A percentile compares a stretch with the other conserved stretches of the same genome.
phyloP scores from a whole-genome alignment of 2,888 invertebrate genomes.

The Protodeltote pygarga region DNA sequence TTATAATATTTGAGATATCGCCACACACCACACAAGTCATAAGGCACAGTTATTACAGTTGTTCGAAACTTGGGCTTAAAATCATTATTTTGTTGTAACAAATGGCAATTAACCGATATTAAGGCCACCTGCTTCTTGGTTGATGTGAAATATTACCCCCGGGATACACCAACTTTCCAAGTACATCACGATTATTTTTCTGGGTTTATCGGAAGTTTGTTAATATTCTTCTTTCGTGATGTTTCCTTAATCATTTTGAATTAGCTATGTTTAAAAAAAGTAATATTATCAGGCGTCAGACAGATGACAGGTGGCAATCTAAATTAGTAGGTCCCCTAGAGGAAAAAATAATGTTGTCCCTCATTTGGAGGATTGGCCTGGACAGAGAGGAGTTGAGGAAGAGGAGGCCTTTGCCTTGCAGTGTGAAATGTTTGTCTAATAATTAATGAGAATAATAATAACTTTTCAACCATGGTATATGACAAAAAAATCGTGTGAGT shows the following conservation, averaged over 20 bases:
- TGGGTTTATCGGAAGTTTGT: slow-evolving; percentile 12
- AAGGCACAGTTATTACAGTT: slow-evolving; percentile 50
- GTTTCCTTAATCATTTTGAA: too few species aligned
- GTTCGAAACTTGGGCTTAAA: slow-evolving; percentile 54
- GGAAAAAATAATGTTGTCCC: too few species aligned
- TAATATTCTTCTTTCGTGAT: background rate
- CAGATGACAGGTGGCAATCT: too few species aligned
- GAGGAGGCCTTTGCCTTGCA: too few species aligned
- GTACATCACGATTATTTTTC: slow-evolving; percentile 31
- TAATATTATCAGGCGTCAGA: background rate
- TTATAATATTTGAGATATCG: slow-evolving; percentile 22
- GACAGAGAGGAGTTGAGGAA: too few species aligned
- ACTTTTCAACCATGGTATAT: too few species aligned
- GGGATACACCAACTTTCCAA: slow-evolving; percentile 43
- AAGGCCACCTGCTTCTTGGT: slow-evolving; percentile 59
- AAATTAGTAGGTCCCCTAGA: too few species aligned
- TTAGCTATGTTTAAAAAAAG: too few species aligned
- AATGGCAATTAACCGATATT: slow-evolving; percentile 60
- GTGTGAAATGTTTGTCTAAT: too few species aligned
- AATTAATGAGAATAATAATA: too few species aligned
- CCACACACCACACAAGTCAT: slow-evolving; percentile 34
- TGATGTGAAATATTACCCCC: slow-evolving; percentile 53
- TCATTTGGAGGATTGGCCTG: too few species aligned
- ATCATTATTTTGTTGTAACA: slow-evolving; percentile 61
- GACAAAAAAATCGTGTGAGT: too few species aligned